Evolutionary conservation across 2,888 invertebrate genomes (phyloP), one percentile per base, ranked within the genome.

Genomic region (Netelia virgata): DNA sequence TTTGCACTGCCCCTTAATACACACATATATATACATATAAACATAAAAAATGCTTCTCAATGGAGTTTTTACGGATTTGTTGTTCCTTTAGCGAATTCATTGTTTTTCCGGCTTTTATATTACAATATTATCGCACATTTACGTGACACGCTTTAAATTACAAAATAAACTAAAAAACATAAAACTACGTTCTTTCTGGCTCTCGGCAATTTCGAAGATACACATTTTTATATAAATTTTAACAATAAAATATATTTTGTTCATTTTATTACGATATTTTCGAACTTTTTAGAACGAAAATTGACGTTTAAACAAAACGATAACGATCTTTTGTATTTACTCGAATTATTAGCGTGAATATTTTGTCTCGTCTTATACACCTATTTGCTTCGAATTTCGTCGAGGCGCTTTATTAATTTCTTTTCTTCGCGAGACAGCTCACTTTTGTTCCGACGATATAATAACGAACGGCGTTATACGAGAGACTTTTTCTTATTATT

Each of bases 111-210:
- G 6, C 43, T 64, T 64, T 28, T 64, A 64, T 64, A 41, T 64
- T 16, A 36, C 43, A 5, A 41, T 41, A 64, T 64, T 43, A 18
- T 11, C 16, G 63, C 16, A 18, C 36, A 36, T 36, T 63, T 63
- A 28, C n/a, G 69, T 69, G 16, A 47, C 73, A 57, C 11, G 53
- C n/a, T 53, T 53, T 57, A 11, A 70, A 70, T 57, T 57, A 20
- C 36, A 10, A 70, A 70, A 70, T 8, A 57, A 3, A 18, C 9
- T 16, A 5, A 8, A 55, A 16, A 55, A 18, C n/a, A 16, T 57
- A 57, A 57, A 9, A 0, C 16, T 57, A 55, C 16, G 18, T 57
- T 1, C 16, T 9, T n/a, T 57, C 9, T 10, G 16, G 16, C 16
- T 9, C 18, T 16, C 57, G 57, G 53, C 6, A 9, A 57, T 18